Base-by-base conservation (phyloP, 1,140 invertebrate genomes). In the Patella vulgata region DNA sequence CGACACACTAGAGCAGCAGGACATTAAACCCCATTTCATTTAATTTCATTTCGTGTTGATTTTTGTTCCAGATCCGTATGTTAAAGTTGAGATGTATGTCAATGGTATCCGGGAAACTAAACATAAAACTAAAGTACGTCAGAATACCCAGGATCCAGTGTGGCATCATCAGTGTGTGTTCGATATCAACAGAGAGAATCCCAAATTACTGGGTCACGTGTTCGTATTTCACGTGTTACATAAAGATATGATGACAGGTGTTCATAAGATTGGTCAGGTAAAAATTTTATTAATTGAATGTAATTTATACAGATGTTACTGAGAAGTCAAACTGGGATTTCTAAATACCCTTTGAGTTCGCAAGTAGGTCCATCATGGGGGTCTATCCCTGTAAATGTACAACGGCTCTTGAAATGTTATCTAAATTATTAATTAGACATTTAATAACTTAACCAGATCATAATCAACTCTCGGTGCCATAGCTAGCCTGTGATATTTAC, bases 201-300 rank as follows among this genome's bases (percentile, higher is more conserved):
- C 79, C 14, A 79, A 81, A 67, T 72, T 81, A 8, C 66, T 81
- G 4, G 79, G 79, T 42, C 77, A 81, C 54, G 71, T 78, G 48
- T 81, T 81, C 62, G 75, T 81, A 21, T 81, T 79, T 51, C 73
- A 76, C 59, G 65, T 81, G 21, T 71, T 81, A 17, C 79, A 81
- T 57, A 81, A 79, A 57, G 79, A 81, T 56, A 79, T 79, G 79
- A 81, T 81, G 79, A 81, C 77, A 44, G 79, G 79, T 0, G 74
- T 78, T 9, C 79, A 81, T 39, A 75, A 77, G 62, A 78, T 81
- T 28, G 79, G 79, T 52, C 77, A 81, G 74, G 79, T 80, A 54
- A 54, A 27, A 39, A 12, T 2, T 39, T 36, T 8, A 33, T 39
- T n/a, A n/a, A n/a, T n/a, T n/a, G n/a, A n/a, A n/a, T n/a, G n/a